Evolutionary conservation across 2,113 vertebrate genomes (phyloP), one percentile per base, ranked within the genome.

Genomic region (Apaloderma vittatum): DNA sequence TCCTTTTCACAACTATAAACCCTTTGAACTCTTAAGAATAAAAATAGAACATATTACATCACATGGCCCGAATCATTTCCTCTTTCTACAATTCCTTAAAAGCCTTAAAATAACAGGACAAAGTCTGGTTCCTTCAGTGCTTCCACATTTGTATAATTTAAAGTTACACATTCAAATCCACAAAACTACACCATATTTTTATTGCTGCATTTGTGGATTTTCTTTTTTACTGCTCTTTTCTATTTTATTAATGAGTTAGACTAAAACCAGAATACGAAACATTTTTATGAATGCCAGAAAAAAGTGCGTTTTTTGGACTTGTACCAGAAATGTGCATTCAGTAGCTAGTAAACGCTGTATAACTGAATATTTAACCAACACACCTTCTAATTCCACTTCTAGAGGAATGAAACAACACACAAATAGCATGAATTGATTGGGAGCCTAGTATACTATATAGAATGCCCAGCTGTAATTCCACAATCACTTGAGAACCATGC

Each of bases 41-140:
- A 98, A 98, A 99, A 99, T 98, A 99, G 97, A 88, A 93, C 45
- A 92, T 62, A 95, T 98, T 93, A 93, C 83, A 18, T 98, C 97
- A 94, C 68, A 92, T 49, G 90, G 93, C 93, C 94, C 84, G 71
- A 97, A 92, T 87, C 72, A 97, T 90, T 98, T 98, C 97, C 97
- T 98, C 93, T 98, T 98, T 98, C 96, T 94, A 93, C 66, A 79
- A 96, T 98, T 98, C 97, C 95, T 98, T 97, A 97, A 97, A 94
- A 96, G 48, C 48, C 76, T 94, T 91, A 97, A 97, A 98, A 97
- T 96, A 98, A 97, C 92, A 97, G 85, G 81, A 95, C 95, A 87
- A 94, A 97, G 84, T 77, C 93, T 93, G 63, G 95, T 93, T 98
- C 91, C 85, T 94, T 88, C 65, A 78, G 23, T 59, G 49, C 14